Percentiles rank a stretch among this genome's conserved stretches.
Evolutionary conservation across 2,797 vertebrate species (phyloP).

Genomic region (Darevskia mixta): DNA sequence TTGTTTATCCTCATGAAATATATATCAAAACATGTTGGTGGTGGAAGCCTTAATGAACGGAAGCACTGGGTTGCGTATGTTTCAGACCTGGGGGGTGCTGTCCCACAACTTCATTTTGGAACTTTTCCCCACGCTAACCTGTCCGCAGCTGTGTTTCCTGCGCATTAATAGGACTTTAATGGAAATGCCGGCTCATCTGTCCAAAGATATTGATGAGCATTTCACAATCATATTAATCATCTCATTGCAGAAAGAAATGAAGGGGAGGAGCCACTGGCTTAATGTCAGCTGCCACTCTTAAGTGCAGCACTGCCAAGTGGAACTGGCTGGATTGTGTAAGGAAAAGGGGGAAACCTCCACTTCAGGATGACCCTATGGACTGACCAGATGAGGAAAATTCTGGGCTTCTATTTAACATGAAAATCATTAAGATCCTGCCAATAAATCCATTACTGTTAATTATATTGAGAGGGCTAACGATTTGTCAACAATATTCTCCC

Average conservation of each 20-base stretch:
- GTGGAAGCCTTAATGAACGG: conserved; percentile 71
- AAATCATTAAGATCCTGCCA: conserved; percentile 70
- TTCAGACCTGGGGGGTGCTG: conserved; percentile 41
- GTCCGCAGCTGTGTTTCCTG: conserved; percentile 79
- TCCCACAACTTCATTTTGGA: neutral
- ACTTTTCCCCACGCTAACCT: conserved; percentile 63
- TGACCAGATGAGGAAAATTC: conserved; percentile 38
- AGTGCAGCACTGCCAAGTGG: neutral
- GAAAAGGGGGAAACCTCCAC: accelerated
- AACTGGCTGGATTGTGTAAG: neutral
- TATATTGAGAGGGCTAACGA: conserved; percentile 77
- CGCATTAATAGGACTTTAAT: conserved; percentile 83
- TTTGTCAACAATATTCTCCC: conserved; percentile 66
- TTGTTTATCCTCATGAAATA: conserved; percentile 93
- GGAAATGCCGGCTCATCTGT: conserved; percentile 84
- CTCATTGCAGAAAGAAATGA: conserved; percentile 78
- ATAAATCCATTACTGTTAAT: conserved; percentile 83
- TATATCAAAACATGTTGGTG: conserved; percentile 80
- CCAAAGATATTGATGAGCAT: conserved; percentile 83
- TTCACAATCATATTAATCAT: conserved; percentile 79
- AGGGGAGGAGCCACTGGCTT: conserved; percentile 56
- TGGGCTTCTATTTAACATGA: conserved; percentile 69
- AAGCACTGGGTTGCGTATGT: conserved; percentile 51
- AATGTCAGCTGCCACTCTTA: conserved; percentile 66
- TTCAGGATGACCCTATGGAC: neutral